Conservation (phyloP, 2,113 vertebrate genomes). For the Campylomormyrus tamandua region DNA sequence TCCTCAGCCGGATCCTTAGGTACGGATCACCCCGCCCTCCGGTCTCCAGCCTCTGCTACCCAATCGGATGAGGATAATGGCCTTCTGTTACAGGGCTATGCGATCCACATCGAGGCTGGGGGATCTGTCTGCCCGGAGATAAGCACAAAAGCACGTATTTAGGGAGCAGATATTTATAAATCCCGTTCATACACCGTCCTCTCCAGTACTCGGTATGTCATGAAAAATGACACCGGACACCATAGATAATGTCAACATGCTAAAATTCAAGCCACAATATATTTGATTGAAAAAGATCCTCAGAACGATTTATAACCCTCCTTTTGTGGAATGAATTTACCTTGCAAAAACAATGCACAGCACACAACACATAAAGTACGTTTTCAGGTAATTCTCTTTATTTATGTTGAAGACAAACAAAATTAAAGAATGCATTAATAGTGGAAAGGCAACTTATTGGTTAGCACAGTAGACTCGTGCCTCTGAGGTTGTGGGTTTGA, state of each 20-base stretch:
- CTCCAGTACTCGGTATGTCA: neutral
- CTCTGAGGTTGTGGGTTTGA: neutral
- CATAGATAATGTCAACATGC: neutral
- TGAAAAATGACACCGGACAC: neutral
- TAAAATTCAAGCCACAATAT: neutral
- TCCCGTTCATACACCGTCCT: neutral
- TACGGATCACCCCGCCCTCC: slow-evolving; percentile 33
- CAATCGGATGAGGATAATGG: slow-evolving; percentile 5
- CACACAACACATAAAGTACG: neutral
- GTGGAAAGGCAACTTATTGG: neutral
- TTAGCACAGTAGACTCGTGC: neutral
- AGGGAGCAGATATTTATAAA: neutral
- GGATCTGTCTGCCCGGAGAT: slow-evolving; percentile 14
- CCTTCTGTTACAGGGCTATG: neutral
- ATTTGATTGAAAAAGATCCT: neutral
- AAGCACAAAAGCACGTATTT: slow-evolving; percentile 7
- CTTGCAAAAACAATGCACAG: neutral
- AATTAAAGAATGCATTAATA: neutral
- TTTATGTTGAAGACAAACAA: neutral
- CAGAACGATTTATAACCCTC: neutral
- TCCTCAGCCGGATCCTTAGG: slow-evolving; percentile 29
- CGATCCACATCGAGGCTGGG: slow-evolving; percentile 9
- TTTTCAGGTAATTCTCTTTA: neutral
- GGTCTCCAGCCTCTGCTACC: slow-evolving; percentile 29
- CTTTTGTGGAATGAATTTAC: neutral